Evolutionary conservation across 2,113 vertebrate genomes (phyloP).

Genomic region (Xenopus borealis): DNA sequence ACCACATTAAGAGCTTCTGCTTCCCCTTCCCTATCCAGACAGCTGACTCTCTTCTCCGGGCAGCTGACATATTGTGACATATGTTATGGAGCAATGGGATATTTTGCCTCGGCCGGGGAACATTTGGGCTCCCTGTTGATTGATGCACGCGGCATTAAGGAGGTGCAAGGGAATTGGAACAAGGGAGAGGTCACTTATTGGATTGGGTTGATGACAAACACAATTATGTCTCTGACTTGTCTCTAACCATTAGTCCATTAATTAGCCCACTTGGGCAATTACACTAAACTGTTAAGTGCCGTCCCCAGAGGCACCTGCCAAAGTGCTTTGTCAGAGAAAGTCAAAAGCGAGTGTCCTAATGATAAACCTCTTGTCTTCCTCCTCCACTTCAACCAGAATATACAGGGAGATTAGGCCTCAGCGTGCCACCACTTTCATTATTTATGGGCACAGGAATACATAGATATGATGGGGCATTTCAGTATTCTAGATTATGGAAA

Average conservation of each 20-base stretch:
- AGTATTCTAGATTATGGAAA: no score
- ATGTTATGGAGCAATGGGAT: neutral
- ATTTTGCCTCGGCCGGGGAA: neutral
- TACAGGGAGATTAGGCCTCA: no score
- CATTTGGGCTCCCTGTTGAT: conserved; percentile 2
- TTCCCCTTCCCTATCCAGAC: neutral
- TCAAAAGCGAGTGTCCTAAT: neutral
- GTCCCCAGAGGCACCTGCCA: neutral
- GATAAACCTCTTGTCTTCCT: neutral
- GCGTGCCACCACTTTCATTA: no score
- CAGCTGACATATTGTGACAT: conserved; percentile 5
- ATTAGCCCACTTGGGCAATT: conserved; percentile 12
- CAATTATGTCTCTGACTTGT: conserved; percentile 25
- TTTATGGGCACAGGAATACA: no score
- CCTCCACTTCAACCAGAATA: no score
- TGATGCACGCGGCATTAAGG: neutral
- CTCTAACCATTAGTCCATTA: neutral
- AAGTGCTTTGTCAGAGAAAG: neutral
- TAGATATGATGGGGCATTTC: no score
- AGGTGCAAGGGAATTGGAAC: neutral
- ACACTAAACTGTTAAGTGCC: neutral
- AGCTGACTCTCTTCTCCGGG: neutral
- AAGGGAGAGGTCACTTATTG: neutral
- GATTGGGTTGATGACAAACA: conserved; percentile 1
- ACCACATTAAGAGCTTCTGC: neutral